phyloP scores from a whole-genome alignment of 2,888 invertebrate species.

The Ormyrus rosae region DNA sequence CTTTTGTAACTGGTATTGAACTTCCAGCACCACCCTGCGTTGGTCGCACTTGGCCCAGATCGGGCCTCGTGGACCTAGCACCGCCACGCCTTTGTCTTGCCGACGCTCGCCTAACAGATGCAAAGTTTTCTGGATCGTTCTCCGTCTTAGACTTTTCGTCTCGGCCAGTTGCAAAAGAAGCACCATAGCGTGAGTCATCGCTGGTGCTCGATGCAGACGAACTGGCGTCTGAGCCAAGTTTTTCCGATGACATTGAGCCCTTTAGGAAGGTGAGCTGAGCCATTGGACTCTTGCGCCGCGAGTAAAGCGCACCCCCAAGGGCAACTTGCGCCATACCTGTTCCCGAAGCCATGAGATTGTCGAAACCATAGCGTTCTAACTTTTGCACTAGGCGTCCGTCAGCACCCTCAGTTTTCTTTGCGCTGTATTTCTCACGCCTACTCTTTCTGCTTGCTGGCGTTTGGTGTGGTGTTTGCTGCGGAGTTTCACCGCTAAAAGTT shows the following conservation, averaged over 20 bases:
- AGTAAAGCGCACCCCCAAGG: slow-evolving; percentile 80
- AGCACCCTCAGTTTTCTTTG: slow-evolving; percentile 68
- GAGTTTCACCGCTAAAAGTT: slow-evolving; percentile 78
- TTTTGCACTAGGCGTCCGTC: slow-evolving; percentile 78
- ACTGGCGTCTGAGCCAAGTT: slow-evolving; percentile 55
- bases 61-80: slow-evolving; percentile 79
- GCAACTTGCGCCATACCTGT: slow-evolving; percentile 81
- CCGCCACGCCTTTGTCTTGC: slow-evolving; percentile 77
- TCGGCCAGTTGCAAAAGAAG: slow-evolving; percentile 55
- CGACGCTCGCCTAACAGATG: slow-evolving; percentile 58
- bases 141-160: slow-evolving; percentile 35
- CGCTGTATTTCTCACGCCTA: slow-evolving; percentile 44
- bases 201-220: slow-evolving; percentile 75
- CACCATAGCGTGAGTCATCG: slow-evolving; percentile 57
- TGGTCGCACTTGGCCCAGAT: slow-evolving; percentile 77
- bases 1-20: slow-evolving; percentile 66
- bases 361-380: slow-evolving; percentile 83
- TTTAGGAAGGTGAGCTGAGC: slow-evolving; percentile 87
- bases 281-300: slow-evolving; percentile 85
- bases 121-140: slow-evolving; percentile 12
- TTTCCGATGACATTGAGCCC: slow-evolving; percentile 73
- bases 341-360: slow-evolving; percentile 79
- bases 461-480: slow-evolving; percentile 64
- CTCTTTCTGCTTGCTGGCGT: slow-evolving; percentile 57
- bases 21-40: slow-evolving; percentile 49